These are phyloP conservation scores for Semnornis frantzii DNA, from an alignment of 2,113 vertebrate species.

Conservation along the genomic window DNA sequence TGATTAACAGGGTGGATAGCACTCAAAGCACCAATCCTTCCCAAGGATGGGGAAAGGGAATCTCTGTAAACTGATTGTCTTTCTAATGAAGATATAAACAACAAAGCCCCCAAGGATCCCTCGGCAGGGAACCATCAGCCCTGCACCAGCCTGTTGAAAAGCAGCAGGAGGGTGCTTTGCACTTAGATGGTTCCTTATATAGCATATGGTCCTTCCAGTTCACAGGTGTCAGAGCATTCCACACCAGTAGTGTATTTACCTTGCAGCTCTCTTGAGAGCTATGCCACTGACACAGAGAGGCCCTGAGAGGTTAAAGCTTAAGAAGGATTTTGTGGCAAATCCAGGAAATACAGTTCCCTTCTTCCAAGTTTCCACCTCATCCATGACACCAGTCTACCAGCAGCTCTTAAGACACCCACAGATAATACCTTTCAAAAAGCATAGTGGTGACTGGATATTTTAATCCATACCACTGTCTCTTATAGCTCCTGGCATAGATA, in stretches of 20 bases:
- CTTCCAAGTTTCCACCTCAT: background rate
- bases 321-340: background rate
- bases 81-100: background rate
- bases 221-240: background rate
- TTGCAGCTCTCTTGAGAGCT: accelerated
- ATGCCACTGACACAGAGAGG: background rate
- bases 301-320: background rate
- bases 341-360: background rate
- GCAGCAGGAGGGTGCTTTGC: background rate
- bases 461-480: background rate
- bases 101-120: background rate
- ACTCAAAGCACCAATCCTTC: background rate
- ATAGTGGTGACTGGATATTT: background rate
- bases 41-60: background rate
- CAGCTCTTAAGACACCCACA: background rate
- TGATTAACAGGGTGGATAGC: background rate
- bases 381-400: background rate
- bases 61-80: background rate
- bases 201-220: background rate
- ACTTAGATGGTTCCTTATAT: background rate
- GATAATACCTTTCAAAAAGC: background rate
- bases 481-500: background rate
- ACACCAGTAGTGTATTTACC: accelerated
- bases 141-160: background rate
- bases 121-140: background rate